A percentile compares a stretch with the other conserved stretches of the same genome.
Evolutionary conservation across 2,797 vertebrate species (phyloP).

Genomic region (Pterois miles): DNA sequence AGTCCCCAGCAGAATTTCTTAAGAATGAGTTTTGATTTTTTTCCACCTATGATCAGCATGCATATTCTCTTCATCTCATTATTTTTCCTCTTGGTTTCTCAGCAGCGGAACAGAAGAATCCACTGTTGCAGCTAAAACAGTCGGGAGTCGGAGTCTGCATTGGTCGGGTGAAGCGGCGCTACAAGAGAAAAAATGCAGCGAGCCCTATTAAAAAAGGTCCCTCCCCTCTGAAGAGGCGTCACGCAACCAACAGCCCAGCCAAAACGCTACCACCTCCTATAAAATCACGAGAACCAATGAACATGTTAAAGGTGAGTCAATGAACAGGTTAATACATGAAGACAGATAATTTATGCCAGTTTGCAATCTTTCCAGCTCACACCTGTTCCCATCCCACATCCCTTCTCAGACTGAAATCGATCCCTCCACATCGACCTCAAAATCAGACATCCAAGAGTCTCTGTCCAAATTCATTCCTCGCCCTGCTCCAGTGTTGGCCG

Average conservation of each 20-base stretch:
- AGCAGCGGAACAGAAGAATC: constrained; percentile 88
- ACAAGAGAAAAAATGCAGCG: constrained; percentile 84
- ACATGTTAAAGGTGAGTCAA: constrained; percentile 81
- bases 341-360: not conserved
- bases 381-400: not conserved
- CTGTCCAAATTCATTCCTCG: constrained; percentile 68
- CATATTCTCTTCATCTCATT: not conserved
- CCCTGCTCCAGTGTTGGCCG: constrained; percentile 89
- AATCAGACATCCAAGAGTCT: constrained; percentile 62
- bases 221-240: constrained; percentile 89
- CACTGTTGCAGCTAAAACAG: constrained; percentile 87
- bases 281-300: constrained; percentile 79
- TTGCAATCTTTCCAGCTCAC: not conserved
- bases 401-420: constrained; percentile 81
- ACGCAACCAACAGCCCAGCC: constrained; percentile 82
- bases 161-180: constrained; percentile 86
- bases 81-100: not conserved
- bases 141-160: constrained; percentile 54
- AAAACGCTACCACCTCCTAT: constrained; percentile 83
- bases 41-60: accelerated
- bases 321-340: not conserved
- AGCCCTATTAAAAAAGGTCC: constrained; percentile 87
- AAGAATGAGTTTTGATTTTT: not conserved
- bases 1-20: constrained; percentile 38
- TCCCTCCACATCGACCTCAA: constrained; percentile 82